Conservation (phyloP, 2,113 vertebrate genomes). For the Setophaga kirtlandii region DNA sequence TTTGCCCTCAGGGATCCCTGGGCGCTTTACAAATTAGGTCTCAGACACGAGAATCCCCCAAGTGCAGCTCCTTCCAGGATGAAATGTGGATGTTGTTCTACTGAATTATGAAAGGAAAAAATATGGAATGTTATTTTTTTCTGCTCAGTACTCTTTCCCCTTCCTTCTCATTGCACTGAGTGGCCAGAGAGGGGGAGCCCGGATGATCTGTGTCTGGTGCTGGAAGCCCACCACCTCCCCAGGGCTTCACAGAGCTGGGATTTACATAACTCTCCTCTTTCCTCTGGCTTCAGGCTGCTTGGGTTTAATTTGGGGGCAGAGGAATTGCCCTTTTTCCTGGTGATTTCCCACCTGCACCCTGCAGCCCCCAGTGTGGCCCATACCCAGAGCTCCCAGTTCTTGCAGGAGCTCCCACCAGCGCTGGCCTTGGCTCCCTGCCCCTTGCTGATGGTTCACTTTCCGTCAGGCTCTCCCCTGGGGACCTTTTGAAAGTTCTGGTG, state of each 20-base stretch:
- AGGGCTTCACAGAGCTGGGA: not conserved
- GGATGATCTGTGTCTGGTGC: not conserved
- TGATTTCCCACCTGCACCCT: not conserved
- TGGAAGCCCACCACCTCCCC: not conserved
- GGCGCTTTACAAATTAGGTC: not conserved
- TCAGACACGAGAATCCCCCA: not conserved
- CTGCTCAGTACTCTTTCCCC: not conserved
- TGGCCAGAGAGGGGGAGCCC: not conserved
- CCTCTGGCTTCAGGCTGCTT: not conserved
- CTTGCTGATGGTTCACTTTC: constrained; percentile 5
- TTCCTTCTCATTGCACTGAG: not conserved
- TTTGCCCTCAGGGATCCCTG: not conserved
- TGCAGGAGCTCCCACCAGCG: not conserved
- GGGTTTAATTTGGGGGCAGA: not conserved
- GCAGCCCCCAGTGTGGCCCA: not conserved
- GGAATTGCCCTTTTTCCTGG: not conserved
- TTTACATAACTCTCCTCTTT: not conserved
- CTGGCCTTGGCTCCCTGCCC: not conserved
- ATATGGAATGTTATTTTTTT: not conserved
- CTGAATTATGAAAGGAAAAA: not conserved
- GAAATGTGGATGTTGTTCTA: not conserved
- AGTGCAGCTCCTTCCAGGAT: not conserved
- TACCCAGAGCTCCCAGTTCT: fast-evolving
- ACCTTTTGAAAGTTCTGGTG: not conserved
- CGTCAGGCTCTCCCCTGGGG: not conserved